phyloP scores from a whole-genome alignment of 2,888 invertebrate genomes.

The Polydrusus pterygomalis region DNA sequence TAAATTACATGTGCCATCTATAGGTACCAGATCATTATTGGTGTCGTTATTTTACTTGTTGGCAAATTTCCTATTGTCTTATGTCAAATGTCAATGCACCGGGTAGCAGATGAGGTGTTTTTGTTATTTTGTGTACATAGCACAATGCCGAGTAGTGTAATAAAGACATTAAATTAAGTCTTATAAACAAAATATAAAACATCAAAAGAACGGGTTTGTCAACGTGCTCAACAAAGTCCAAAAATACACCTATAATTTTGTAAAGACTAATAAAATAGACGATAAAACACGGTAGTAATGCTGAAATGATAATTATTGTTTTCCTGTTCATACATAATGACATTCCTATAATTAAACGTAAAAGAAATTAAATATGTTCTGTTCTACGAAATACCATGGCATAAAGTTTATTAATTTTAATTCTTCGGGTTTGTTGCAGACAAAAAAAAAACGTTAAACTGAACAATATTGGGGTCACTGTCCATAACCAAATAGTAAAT shows the following conservation, averaged over 20 bases:
- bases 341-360: conserved; percentile 17
- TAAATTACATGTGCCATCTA: too few species aligned
- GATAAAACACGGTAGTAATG: conserved; percentile 24
- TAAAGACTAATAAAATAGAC: conserved; percentile 29
- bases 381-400: not conserved
- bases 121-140: not conserved
- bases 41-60: too few species aligned
- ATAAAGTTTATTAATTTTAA: not conserved
- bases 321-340: conserved; percentile 10
- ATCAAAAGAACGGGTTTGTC: conserved; percentile 37
- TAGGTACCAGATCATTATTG: too few species aligned
- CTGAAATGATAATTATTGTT: conserved; percentile 11
- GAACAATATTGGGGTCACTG: too few species aligned
- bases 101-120: not conserved
- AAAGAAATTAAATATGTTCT: not conserved
- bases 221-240: conserved; percentile 23
- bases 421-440: too few species aligned
- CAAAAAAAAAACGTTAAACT: too few species aligned
- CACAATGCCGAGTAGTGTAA: conserved; percentile 5
- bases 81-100: not conserved
- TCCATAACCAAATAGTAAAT: too few species aligned
- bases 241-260: conserved; percentile 18
- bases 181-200: conserved; percentile 42
- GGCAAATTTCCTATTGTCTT: too few species aligned
- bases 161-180: conserved; percentile 30